Base-by-base conservation (phyloP, 2,888 invertebrate genomes). In the Octodonta nipae region DNA sequence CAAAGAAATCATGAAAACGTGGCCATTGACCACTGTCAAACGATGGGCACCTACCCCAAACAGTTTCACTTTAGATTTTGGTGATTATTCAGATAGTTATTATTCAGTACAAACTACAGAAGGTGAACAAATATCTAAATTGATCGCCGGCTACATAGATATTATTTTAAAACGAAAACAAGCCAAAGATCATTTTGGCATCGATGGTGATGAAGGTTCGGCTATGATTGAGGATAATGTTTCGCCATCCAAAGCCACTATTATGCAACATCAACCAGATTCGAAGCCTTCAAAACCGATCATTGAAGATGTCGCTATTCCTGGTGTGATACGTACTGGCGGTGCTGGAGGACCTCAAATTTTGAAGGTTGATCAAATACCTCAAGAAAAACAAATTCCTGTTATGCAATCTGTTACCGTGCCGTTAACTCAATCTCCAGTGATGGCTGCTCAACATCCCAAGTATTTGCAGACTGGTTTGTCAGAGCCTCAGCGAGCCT, bases 41-140 rank as follows among this genome's bases (percentile, higher is more conserved):
- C 70, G 96, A 38, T 99, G 96, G 96, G 96, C 95, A 40, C 95
- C 98, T 35, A 91, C 92, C 20, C 93, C 95, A 1, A 98, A 96
- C 61, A 95, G 93, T 1, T 99, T 98, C 63, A 96, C 96, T 0
- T 68, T 99, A 43, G 98, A 98, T 68, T 99, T 98, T 59, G 98
- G 98, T 3, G 98, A 99, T 59, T 98, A 99, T 61, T 88, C 93
- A 32, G 95, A 96, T 63, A 84, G 86, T 49, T 98, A 96, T 68
- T 98, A 98, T 68, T 92, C 92, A n/a, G 96, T 98, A 24, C 96
- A 99, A 64, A 99, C 98, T 0, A 87, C 89, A 1, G 95, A 96
- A 59, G 95, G 95, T 4, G 98, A 99, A 58, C 95, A 95, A 65
- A 99, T 99, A 51, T 80, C 93, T 28, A 93, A 95, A 51, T 77